A percentile compares a stretch with the other conserved stretches of the same genome.
These are phyloP conservation scores for Thaumatotibia leucotreta DNA, from an alignment of 1,140 invertebrate genomes.

Conservation along the genomic window DNA sequence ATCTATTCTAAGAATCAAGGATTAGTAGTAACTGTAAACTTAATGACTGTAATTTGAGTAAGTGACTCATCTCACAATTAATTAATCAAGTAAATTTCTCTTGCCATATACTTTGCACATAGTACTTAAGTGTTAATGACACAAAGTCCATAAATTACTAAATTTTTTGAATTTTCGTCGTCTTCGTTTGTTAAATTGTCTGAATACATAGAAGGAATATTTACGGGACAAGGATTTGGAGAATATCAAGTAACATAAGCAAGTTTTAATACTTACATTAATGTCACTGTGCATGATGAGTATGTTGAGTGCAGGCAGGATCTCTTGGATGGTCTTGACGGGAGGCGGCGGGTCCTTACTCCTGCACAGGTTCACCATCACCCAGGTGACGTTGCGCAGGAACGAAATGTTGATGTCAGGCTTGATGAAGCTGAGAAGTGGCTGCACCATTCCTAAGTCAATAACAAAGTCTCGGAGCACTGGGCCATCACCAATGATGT, in stretches of 20 bases:
- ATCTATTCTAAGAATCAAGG: neutral
- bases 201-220: too few relatives aligned
- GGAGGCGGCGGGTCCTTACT: constrained; percentile 96
- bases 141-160: too few relatives aligned
- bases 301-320: constrained; percentile 95
- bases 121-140: too few relatives aligned
- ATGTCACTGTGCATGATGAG: constrained; percentile 97
- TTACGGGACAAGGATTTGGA: too few relatives aligned
- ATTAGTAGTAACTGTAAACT: neutral
- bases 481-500: constrained; percentile 96
- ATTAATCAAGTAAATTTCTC: neutral
- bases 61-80: neutral
- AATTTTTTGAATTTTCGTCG: too few relatives aligned
- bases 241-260: too few relatives aligned
- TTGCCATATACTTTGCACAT: neutral
- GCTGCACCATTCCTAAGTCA: constrained; percentile 91
- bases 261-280: constrained; percentile 85
- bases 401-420: constrained; percentile 95
- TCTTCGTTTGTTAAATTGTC: too few relatives aligned
- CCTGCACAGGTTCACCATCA: constrained; percentile 97
- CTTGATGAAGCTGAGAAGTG: constrained; percentile 93
- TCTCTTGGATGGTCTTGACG: constrained; percentile 90
- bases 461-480: constrained; percentile 94
- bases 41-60: neutral
- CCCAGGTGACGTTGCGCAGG: constrained; percentile 98